These are phyloP conservation scores for Oceanodroma tethys DNA, from an alignment of 2,113 vertebrate species.

Conservation along the genomic window DNA sequence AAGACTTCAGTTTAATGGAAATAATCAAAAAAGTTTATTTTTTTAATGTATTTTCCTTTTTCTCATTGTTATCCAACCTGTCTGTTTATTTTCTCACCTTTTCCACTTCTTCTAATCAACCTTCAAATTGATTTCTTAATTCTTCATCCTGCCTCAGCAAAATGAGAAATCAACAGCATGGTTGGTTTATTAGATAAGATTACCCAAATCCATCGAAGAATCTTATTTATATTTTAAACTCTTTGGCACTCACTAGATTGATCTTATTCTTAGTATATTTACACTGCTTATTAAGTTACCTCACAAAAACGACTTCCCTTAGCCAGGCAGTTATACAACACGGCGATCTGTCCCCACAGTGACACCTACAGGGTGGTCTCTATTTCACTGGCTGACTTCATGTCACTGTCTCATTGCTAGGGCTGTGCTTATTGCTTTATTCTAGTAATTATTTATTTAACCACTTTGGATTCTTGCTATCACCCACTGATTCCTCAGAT, in stretches of 20 bases:
- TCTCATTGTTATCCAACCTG: background rate
- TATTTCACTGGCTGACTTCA: background rate
- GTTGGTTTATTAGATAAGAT: background rate
- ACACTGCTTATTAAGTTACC: background rate
- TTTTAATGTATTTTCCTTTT: background rate
- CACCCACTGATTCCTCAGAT: background rate
- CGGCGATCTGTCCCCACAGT: background rate
- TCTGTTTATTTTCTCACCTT: background rate
- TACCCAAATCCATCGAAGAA: background rate
- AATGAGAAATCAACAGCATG: background rate
- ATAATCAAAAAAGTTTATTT: background rate
- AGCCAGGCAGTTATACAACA: background rate
- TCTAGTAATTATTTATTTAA: background rate
- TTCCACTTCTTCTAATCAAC: background rate
- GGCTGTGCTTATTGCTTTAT: background rate
- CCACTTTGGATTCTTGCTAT: background rate
- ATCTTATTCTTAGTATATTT: background rate
- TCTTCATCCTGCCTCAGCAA: background rate
- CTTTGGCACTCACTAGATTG: background rate
- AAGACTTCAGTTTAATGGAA: background rate
- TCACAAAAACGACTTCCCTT: background rate
- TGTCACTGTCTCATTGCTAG: background rate
- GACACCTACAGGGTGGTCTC: background rate
- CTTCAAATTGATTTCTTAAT: background rate
- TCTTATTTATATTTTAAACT: background rate